These are phyloP conservation scores for Dysidea cf. avara DNA, from an alignment of 37 sponge, comb jelly and placozoan genomes.

Conservation along the genomic window DNA sequence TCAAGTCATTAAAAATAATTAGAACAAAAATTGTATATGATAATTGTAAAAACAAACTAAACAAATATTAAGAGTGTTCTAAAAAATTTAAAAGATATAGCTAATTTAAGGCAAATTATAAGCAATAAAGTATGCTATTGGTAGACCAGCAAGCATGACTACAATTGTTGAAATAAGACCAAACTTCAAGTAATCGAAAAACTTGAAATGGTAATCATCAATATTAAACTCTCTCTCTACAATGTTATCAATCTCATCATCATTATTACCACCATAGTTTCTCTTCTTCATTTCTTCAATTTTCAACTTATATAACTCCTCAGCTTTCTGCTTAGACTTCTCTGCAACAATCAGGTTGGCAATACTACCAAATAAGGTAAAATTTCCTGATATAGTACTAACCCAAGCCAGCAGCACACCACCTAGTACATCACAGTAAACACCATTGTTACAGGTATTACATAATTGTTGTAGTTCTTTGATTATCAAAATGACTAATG, in stretches of 20 bases:
- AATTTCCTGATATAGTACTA: conserved; percentile 84
- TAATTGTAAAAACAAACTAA: too few species aligned
- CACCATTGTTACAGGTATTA: conserved; percentile 31
- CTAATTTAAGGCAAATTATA: too few species aligned
- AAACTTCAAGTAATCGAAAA: conserved; percentile 78
- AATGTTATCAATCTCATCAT: too few species aligned
- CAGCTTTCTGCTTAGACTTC: conserved; percentile 55
- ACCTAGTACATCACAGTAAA: conserved; percentile 26
- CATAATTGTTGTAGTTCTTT: conserved; percentile 34
- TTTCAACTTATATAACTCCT: too few species aligned
- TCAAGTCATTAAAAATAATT: too few species aligned
- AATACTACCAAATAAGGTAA: conserved; percentile 86
- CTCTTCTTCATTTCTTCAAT: too few species aligned
- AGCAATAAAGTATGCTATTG: conserved; percentile 70
- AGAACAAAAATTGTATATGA: too few species aligned
- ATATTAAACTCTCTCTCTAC: neutral
- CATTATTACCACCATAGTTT: too few species aligned
- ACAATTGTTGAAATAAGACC: conserved; percentile 74
- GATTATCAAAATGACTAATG: conserved; percentile 75
- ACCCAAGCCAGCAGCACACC: conserved; percentile 82
- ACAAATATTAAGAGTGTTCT: too few species aligned
- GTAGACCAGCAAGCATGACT: conserved; percentile 58
- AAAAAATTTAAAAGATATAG: too few species aligned
- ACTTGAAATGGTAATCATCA: conserved; percentile 53
- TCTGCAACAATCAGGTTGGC: conserved; percentile 92